Conservation (phyloP, 2,113 vertebrate species). For the Sarotherodon lohbergeri region DNA sequence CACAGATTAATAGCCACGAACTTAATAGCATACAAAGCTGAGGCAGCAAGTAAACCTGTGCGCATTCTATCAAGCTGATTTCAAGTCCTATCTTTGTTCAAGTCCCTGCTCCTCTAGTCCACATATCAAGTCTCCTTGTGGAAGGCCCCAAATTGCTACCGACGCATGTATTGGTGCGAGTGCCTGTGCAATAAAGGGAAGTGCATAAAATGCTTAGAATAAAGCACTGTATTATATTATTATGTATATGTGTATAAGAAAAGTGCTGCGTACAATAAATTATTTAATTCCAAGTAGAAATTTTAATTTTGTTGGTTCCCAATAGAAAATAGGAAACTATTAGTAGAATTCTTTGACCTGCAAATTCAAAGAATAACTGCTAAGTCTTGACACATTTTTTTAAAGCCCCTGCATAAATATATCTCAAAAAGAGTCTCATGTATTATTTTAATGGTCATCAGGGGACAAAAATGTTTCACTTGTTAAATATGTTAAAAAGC, state of each 20-base stretch:
- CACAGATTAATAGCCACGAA: not conserved
- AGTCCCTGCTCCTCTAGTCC: not conserved
- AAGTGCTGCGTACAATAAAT: not conserved
- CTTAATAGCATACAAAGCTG: not conserved
- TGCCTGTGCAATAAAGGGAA: not conserved
- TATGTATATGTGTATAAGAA: not conserved
- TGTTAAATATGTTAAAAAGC: not conserved
- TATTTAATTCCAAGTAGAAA: not conserved
- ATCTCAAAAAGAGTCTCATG: not conserved
- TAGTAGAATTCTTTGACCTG: not conserved
- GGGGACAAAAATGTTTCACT: not conserved
- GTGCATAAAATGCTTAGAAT: not conserved
- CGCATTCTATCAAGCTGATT: conserved; percentile 2
- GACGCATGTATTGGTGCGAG: no score
- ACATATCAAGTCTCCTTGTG: not conserved
- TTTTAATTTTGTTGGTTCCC: not conserved
- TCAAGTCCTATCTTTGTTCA: conserved; percentile 17
- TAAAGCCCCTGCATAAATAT: not conserved
- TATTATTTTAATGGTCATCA: not conserved
- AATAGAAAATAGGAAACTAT: not conserved
- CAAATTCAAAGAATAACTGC: not conserved
- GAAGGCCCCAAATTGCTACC: not conserved
- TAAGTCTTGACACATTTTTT: not conserved
- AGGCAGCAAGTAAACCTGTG: not conserved
- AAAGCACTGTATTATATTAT: not conserved